These are phyloP conservation scores for Coptodon bakossiorum DNA, from an alignment of 2,113 vertebrate genomes.

Conservation along the genomic window DNA sequence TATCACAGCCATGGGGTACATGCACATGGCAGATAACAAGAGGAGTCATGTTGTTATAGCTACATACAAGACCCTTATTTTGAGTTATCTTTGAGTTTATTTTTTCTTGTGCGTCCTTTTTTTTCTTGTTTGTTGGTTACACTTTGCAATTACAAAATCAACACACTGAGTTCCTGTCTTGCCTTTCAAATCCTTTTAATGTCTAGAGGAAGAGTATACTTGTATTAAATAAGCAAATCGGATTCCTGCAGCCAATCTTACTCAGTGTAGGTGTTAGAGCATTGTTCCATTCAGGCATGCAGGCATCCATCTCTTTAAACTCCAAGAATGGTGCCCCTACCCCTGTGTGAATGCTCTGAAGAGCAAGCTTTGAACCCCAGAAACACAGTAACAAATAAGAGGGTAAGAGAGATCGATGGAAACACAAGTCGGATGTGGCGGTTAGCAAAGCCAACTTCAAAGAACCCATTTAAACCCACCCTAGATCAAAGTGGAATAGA, in stretches of 20 bases:
- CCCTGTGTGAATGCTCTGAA: constrained; percentile 32
- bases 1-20: neutral
- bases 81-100: neutral
- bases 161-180: neutral
- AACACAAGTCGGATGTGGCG: constrained; percentile 71
- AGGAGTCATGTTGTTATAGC: neutral
- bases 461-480: constrained; percentile 64
- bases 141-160: neutral
- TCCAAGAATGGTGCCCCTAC: constrained; percentile 2
- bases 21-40: neutral
- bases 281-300: neutral
- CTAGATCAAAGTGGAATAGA: constrained; percentile 69
- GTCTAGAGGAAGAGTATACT: neutral
- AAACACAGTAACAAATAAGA: constrained; percentile 66
- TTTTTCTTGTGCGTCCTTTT: neutral
- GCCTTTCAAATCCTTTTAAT: neutral
- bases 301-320: constrained; percentile 15
- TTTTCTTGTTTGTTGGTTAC: neutral
- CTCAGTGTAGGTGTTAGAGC: neutral
- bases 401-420: constrained; percentile 66
- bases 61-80: neutral
- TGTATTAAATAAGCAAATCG: constrained; percentile 1
- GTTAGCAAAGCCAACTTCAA: constrained; percentile 75
- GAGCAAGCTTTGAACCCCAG: constrained; percentile 65
- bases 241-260: neutral